These are phyloP conservation scores for Sinocyclocheilus rhinocerous DNA, from an alignment of 2,113 vertebrate species.

Conservation along the genomic window DNA sequence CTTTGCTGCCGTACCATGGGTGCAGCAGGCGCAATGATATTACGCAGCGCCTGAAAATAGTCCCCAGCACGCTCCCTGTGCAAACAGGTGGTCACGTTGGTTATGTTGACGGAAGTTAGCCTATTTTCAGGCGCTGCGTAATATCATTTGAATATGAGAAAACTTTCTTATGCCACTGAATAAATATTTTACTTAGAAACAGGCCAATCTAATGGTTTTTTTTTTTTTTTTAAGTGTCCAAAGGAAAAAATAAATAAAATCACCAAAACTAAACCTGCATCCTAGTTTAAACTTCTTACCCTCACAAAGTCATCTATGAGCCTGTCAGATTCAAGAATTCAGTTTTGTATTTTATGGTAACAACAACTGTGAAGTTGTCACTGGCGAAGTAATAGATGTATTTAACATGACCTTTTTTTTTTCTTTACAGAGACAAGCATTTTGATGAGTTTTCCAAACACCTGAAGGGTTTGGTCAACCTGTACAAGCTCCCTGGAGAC, in stretches of 20 bases:
- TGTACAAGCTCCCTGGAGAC: constrained; percentile 96
- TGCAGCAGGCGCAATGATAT: no score
- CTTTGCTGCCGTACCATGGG: no score
- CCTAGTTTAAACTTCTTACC: background rate
- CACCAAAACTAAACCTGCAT: background rate
- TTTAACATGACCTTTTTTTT: background rate
- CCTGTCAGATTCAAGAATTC: background rate
- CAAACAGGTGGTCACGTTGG: no score
- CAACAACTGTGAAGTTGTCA: background rate
- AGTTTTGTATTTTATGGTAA: background rate
- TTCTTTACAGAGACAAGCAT: constrained; percentile 86
- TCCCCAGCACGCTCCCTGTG: no score
- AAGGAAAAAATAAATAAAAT: background rate
- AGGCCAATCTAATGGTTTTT: background rate
- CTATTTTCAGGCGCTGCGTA: no score
- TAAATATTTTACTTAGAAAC: background rate
- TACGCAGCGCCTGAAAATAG: no score
- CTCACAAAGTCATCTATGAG: background rate
- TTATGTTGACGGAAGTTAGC: no score
- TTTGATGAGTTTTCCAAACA: constrained; percentile 99
- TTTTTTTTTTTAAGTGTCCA: background rate
- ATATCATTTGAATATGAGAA: no score
- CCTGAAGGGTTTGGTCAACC: constrained; percentile 92
- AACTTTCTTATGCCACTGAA: background rate
- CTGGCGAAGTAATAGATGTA: background rate